A percentile compares a stretch with the other conserved stretches of the same genome.
These are phyloP conservation scores for Rhinichthys osculus DNA, from an alignment of 2,797 vertebrate genomes.

Conservation along the genomic window DNA sequence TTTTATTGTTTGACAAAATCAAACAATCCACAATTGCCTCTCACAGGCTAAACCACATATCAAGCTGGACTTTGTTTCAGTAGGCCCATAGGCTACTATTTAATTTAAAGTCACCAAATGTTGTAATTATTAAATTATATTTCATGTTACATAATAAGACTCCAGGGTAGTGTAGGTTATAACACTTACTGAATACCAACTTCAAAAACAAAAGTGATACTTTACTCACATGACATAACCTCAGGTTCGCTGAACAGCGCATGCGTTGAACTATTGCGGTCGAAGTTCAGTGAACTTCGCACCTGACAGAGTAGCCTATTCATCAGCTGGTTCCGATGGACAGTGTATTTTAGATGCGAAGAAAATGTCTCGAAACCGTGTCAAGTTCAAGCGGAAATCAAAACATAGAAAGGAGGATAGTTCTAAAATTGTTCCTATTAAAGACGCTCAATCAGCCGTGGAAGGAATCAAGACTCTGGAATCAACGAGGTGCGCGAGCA, in stretches of 20 bases:
- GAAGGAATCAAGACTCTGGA: not conserved
- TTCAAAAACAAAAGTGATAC: not conserved
- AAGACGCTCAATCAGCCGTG: not conserved
- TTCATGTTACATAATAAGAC: not conserved
- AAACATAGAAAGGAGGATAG: conserved; percentile 40
- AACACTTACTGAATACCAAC: not conserved
- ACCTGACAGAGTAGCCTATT: not conserved
- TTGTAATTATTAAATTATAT: not conserved
- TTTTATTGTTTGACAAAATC: not conserved
- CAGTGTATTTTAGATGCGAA: not conserved
- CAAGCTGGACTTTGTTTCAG: not conserved
- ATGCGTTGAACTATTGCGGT: not conserved
- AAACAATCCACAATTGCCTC: not conserved
- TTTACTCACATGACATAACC: not conserved
- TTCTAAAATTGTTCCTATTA: conserved; percentile 10
- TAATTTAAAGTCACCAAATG: not conserved
- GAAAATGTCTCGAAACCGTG: conserved; percentile 42
- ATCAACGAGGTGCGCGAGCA: not conserved
- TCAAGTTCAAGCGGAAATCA: conserved; percentile 27
- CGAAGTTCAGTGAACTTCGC: conserved; percentile 21
- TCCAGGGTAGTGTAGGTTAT: not conserved
- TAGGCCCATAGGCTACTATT: not conserved
- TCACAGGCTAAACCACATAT: not conserved
- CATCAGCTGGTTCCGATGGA: not conserved
- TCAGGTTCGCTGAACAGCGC: conserved; percentile 2